Evolutionary conservation across 2,797 vertebrate species (phyloP), one percentile per base, ranked within the genome.

Genomic region (Ara ararauna): DNA sequence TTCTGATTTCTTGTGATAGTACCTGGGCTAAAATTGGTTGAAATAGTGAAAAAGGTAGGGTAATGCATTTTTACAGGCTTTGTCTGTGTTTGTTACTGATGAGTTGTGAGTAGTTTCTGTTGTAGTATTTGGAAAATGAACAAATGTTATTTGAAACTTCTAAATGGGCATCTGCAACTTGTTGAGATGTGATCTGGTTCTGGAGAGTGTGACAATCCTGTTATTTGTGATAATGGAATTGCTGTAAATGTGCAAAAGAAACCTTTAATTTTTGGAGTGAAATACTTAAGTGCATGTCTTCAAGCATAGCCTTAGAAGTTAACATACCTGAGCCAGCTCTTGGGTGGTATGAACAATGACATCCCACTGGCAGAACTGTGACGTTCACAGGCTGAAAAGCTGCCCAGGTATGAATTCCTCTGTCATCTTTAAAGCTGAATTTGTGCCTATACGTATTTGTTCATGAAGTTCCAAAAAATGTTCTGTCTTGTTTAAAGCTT

Each of bases 191-290:
- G 96, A 93, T 97, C 95, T 97, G 95, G 93, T 98, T 95, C 94
- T 97, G 96, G 93, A 87, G 72, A 97, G 96, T 97, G 96, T 97
- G 96, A 91, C 84, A 97, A 90, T 94, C 80, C 75, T 93, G 93
- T 97, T 96, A 96, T 95, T 98, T 98, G 85, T 89, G 64, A 51
- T 97, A 97, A 97, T 93, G 90, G 97, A 96, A 97, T 97, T 97
- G 96, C 79, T 86, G 42, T 96, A 93, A 97, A 88, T 79, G 85
- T 85, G 75, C 20, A 89, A 89, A 94, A 19, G 12, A 86, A 95
- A 93, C 45, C 84, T 94, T 97, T 88, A 95, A 71, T 96, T 97
- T 97, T 93, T 96, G 89, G 54, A 96, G 58, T 94, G 66, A 85
- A 92, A 93, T 94, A 89, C 74, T 94, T 93, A 91, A 87, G 81